A percentile compares a stretch with the other conserved stretches of the same genome.
Conservation (phyloP, 1,140 invertebrate species). For the Drusus annulatus region DNA sequence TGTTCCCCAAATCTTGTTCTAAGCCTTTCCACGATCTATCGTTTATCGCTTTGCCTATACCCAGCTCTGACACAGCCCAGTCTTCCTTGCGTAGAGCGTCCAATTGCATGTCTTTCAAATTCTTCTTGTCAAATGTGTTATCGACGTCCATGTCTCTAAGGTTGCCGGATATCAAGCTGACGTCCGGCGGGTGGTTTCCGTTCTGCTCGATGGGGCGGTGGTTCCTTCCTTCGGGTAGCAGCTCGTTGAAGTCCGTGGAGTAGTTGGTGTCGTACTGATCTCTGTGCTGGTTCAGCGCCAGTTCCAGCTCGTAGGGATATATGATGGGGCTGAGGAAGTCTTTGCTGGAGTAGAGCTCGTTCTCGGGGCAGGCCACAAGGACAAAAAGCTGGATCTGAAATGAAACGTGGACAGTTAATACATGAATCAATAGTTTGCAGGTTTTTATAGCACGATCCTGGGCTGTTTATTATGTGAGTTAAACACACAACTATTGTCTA, state of each 20-base stretch:
- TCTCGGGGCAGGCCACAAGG: constrained; percentile 91
- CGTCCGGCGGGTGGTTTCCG: constrained; percentile 72
- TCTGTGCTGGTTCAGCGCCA: constrained; percentile 83
- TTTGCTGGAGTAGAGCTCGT: constrained; percentile 84
- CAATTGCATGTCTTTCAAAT: constrained; percentile 54
- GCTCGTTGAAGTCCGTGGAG: constrained; percentile 83
- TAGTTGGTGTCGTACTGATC: constrained; percentile 75
- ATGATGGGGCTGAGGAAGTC: constrained; percentile 93
- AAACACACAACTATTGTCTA: too few relatives aligned
- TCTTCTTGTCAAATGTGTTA: not conserved
- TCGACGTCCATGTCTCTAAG: constrained; percentile 65
- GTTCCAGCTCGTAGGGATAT: constrained; percentile 93
- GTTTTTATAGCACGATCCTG: too few relatives aligned
- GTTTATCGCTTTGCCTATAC: constrained; percentile 74
- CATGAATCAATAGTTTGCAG: too few relatives aligned
- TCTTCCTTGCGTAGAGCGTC: constrained; percentile 61
- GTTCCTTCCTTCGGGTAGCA: constrained; percentile 77
- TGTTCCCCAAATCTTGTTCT: constrained; percentile 80
- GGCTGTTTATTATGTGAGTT: too few relatives aligned
- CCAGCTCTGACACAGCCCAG: constrained; percentile 71
- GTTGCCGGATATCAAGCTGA: constrained; percentile 80
- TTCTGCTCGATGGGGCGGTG: constrained; percentile 71
- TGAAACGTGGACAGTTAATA: constrained; percentile 49
- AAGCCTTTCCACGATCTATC: constrained; percentile 82
- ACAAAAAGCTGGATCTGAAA: constrained; percentile 92